phyloP scores from a whole-genome alignment of 2,113 vertebrate genomes.

The Sitta europaea region DNA sequence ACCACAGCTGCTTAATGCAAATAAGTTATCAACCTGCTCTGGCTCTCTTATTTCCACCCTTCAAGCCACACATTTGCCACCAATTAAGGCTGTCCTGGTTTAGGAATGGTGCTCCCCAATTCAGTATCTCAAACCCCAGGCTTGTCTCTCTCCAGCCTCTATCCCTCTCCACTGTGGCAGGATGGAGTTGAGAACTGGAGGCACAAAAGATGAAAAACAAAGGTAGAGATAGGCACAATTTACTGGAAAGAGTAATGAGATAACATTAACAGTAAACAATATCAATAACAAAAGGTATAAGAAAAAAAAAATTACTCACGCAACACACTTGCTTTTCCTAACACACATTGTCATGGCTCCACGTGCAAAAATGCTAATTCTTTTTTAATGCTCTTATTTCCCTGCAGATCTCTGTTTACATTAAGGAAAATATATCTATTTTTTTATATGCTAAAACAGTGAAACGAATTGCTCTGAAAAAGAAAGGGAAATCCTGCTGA shows the following conservation, averaged over 20 bases:
- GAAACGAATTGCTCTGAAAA: constrained; percentile 69
- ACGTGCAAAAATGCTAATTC: constrained; percentile 47
- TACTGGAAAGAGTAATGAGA: background rate
- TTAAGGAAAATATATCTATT: constrained; percentile 51
- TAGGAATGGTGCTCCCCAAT: background rate
- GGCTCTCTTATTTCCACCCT: background rate
- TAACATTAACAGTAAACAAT: background rate
- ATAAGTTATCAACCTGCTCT: background rate
- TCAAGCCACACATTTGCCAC: accelerated
- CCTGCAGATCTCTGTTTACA: constrained; percentile 74
- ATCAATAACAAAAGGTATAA: background rate
- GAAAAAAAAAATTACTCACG: background rate
- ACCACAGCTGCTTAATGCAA: background rate
- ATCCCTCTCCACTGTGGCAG: accelerated
- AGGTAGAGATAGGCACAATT: background rate
- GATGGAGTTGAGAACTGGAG: background rate
- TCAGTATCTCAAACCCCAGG: background rate
- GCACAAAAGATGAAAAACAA: background rate
- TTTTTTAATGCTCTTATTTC: constrained; percentile 69
- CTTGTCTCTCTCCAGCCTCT: background rate
- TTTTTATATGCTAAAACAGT: constrained; percentile 57
- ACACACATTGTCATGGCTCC: background rate
- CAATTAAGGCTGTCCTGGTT: background rate
- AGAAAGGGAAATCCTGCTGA: constrained; percentile 50
- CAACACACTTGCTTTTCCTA: background rate